phyloP scores from a whole-genome alignment of 2,888 invertebrate genomes.

The Trissolcus japonicus region DNA sequence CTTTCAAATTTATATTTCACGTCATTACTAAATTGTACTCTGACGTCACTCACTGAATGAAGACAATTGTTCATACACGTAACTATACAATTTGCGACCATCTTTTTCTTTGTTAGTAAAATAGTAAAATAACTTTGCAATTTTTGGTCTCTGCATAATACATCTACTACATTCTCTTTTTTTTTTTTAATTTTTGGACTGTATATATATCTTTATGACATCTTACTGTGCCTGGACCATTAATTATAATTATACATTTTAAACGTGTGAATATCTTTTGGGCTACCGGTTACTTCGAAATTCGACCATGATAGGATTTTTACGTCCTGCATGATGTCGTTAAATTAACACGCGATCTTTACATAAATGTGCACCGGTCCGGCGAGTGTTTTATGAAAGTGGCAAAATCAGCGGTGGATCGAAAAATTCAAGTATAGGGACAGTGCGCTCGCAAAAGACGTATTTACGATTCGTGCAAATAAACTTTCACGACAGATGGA shows the following conservation, averaged over 20 bases:
- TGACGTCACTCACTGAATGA: too few relatives aligned
- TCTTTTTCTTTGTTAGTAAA: too few relatives aligned
- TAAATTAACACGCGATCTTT: conserved; percentile 53
- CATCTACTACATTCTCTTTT: too few relatives aligned
- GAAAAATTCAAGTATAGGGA: conserved; percentile 31
- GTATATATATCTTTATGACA: too few relatives aligned
- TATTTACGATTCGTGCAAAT: conserved; percentile 44
- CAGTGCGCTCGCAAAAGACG: conserved; percentile 21
- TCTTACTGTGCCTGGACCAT: background rate
- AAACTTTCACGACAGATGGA: conserved; percentile 50
- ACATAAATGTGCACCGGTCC: conserved; percentile 49
- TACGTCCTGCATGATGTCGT: conserved; percentile 31
- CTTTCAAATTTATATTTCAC: too few relatives aligned
- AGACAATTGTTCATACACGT: too few relatives aligned
- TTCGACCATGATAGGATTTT: conserved; percentile 45
- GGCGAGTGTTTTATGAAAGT: conserved; percentile 54
- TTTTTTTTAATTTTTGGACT: too few relatives aligned
- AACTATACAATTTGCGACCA: too few relatives aligned
- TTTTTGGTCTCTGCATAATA: too few relatives aligned
- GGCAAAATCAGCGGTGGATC: conserved; percentile 54
- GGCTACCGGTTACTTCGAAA: conserved; percentile 40
- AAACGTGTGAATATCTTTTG: conserved; percentile 19
- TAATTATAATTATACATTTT: conserved; percentile 21
- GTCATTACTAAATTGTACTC: too few relatives aligned
- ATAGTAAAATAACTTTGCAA: too few relatives aligned